Evolutionary conservation across 2,888 invertebrate species (phyloP).

Genomic region (Drosophila birchii): DNA sequence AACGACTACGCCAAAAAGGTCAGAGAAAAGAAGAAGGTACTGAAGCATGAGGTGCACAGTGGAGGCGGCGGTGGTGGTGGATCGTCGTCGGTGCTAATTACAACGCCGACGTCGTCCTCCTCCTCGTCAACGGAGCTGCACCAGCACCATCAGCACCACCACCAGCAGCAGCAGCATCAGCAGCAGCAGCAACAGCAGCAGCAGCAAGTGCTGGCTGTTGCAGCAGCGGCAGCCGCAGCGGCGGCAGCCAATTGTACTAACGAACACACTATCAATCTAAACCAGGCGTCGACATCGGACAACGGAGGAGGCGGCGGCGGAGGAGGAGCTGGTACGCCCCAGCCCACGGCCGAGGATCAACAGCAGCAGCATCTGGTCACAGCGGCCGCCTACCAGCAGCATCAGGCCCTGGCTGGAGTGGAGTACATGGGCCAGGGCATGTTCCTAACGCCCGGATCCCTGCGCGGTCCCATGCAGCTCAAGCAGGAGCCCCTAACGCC

Average conservation of each 20-base stretch:
- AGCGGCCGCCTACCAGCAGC: conserved; percentile 72
- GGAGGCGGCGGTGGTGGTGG: conserved; percentile 29
- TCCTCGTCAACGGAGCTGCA: conserved; percentile 59
- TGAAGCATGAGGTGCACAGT: conserved; percentile 76
- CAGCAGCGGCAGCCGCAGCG: conserved; percentile 56
- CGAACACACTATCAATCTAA: conserved; percentile 83
- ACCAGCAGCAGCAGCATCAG: conserved; percentile 60
- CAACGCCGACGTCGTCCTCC: conserved; percentile 68
- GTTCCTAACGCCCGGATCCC: conserved; percentile 82
- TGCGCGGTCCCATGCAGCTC: conserved; percentile 76
- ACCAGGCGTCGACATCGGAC: conserved; percentile 73
- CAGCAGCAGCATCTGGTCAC: conserved; percentile 55
- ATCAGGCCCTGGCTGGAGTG: conserved; percentile 66
- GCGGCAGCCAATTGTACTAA: conserved; percentile 80
- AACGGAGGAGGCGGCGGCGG: conserved; percentile 23
- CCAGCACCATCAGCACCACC: conserved; percentile 46
- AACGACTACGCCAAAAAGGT: conserved; percentile 85
- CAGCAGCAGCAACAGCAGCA: conserved; percentile 51
- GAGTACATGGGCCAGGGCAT: conserved; percentile 84
- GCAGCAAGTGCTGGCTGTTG: conserved; percentile 68
- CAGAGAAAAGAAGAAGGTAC: conserved; percentile 84
- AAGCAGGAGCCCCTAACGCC: conserved; percentile 74
- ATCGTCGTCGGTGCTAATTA: conserved; percentile 59
- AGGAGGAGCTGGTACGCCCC: conserved; percentile 52
- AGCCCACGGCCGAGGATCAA: conserved; percentile 36